Base-by-base conservation (phyloP, 2,797 vertebrate species). In the Kryptolebias ocellatus region DNA sequence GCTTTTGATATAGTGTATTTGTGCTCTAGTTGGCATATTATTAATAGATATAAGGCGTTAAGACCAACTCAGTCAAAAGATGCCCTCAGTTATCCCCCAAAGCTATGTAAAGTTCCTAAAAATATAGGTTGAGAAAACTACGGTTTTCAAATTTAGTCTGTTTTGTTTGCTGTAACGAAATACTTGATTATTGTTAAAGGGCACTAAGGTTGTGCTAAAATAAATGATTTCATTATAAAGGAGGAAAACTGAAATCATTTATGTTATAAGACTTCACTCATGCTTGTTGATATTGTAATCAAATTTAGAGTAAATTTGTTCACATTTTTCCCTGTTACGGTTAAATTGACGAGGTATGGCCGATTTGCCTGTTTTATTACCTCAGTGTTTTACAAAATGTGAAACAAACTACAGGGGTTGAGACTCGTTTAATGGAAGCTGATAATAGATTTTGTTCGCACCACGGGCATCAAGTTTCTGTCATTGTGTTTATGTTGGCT, bases 21-120 rank as follows among this genome's bases (percentile, higher is more conserved):
- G 80, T 74, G 80, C 84, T 87, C 80, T 70, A 79, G 83, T 88
- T 89, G 83, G 81, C 80, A 63, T 81, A 71, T 83, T 83, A 67
- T 84, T 69, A 88, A 57, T 18, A 51, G 55, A 45, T 58, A 61
- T 67, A 79, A 74, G 53, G 45, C 65, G 83, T 85, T 81, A 78
- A 76, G 70, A 72, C 29, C 34, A 56, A 44, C 65, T 59, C 15
- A 34, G 80, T 84, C 73, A 81, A 73, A 87, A 73, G 72, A 82
- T 60, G 70, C 66, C 55, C 15, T 45, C 44, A 51, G 44, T 53
- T 64, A 61, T 49, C 57, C 50, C 74, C 67, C 61, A n/a, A 50
- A 77, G 80, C 65, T 68, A 16, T 3, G 3, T 24, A 37, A 54
- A 37, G 56, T 55, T 17, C 47, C 64, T 77, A 58, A 76, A 81